phyloP scores from a whole-genome alignment of 2,888 invertebrate genomes.

The Cerceris rybyensis region DNA sequence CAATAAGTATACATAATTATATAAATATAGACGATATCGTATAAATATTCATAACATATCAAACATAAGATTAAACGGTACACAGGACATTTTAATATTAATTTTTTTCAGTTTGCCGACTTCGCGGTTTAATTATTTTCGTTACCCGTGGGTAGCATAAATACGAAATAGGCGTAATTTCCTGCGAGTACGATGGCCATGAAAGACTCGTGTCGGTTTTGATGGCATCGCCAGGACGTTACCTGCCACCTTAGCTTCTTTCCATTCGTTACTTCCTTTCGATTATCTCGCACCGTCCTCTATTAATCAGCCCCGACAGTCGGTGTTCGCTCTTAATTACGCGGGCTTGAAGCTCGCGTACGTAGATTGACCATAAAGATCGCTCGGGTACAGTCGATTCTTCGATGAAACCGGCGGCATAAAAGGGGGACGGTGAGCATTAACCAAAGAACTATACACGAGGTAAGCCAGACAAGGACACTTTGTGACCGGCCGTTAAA shows the following conservation, averaged over 20 bases:
- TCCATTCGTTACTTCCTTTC: conserved; percentile 81
- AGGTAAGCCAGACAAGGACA: conserved; percentile 43
- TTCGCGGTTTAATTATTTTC: conserved; percentile 57
- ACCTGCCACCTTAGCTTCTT: conserved; percentile 69
- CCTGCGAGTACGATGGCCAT: conserved; percentile 57
- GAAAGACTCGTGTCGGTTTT: conserved; percentile 52
- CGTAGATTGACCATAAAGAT: conserved; percentile 80
- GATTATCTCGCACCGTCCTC: conserved; percentile 80
- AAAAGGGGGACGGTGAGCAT: conserved; percentile 53
- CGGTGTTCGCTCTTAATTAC: conserved; percentile 79
- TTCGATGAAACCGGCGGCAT: conserved; percentile 68
- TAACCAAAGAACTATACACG: conserved; percentile 37
- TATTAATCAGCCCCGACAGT: conserved; percentile 81
- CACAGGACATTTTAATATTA: conserved; percentile 29
- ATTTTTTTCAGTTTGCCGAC: conserved; percentile 36
- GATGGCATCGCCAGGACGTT: conserved; percentile 62
- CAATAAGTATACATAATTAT: background rate
- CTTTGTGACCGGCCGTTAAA: conserved; percentile 33
- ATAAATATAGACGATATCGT: background rate
- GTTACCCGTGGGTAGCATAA: conserved; percentile 35
- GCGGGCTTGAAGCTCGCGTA: conserved; percentile 73
- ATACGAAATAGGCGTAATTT: conserved; percentile 62
- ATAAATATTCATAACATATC: conserved; percentile 30
- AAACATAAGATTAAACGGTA: conserved; percentile 13
- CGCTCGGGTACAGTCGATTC: conserved; percentile 74